A percentile compares a stretch with the other conserved stretches of the same genome.
Evolutionary conservation across 92 coral and sea anemone genomes (phyloP).

Genomic region (Epizoanthus scotinus): DNA sequence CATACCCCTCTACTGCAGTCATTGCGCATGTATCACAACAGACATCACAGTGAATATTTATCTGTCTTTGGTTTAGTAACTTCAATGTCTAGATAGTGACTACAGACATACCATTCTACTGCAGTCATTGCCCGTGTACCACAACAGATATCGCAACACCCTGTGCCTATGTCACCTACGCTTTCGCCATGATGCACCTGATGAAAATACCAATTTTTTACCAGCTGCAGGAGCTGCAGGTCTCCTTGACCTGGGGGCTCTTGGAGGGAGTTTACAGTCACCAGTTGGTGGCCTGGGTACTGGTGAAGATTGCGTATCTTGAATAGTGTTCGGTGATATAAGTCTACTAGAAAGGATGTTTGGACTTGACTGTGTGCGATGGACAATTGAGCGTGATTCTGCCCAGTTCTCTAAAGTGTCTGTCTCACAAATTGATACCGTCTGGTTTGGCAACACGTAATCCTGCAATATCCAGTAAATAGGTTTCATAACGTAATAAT

Average conservation of each 20-base stretch:
- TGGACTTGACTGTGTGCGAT: conserved; percentile 78
- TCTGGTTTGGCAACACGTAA: conserved; percentile 76
- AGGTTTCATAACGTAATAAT: background rate
- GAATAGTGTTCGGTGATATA: conserved; percentile 31
- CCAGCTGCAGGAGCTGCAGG: conserved; percentile 34
- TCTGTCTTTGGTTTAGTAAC: too few species aligned
- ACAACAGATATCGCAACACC: too few species aligned
- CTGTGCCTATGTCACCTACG: conserved; percentile 29
- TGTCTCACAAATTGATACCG: conserved; percentile 58
- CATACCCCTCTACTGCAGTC: too few species aligned
- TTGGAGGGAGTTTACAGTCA: conserved; percentile 56
- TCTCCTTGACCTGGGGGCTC: conserved; percentile 55
- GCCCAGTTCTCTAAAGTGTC: conserved; percentile 48
- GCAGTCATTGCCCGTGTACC: too few species aligned
- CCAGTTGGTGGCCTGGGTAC: conserved; percentile 60
- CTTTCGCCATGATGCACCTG: conserved; percentile 80
- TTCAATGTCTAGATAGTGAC: too few species aligned
- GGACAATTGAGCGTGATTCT: conserved; percentile 43
- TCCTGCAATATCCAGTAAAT: conserved; percentile 48
- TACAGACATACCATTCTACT: too few species aligned
- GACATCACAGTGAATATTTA: too few species aligned
- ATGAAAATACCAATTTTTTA: conserved; percentile 68
- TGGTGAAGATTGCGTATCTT: conserved; percentile 26
- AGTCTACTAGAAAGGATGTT: conserved; percentile 55
- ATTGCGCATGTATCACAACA: too few species aligned